These are phyloP conservation scores for Alosa alosa DNA, from an alignment of 2,113 vertebrate genomes.

Conservation along the genomic window DNA sequence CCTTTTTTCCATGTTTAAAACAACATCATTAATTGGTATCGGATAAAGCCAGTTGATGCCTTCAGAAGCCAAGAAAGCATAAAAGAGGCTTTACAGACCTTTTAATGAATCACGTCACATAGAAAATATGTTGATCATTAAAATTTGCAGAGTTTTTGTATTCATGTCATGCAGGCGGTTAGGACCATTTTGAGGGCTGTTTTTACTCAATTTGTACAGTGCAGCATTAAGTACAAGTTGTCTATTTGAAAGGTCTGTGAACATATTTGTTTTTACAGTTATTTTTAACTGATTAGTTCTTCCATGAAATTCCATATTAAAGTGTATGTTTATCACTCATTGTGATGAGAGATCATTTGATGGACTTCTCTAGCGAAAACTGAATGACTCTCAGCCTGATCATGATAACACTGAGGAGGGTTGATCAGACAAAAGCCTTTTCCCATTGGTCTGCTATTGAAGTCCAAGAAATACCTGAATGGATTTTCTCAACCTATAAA, in stretches of 20 bases:
- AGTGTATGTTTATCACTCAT: neutral
- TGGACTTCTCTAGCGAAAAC: neutral
- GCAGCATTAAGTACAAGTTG: neutral
- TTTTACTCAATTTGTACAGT: neutral
- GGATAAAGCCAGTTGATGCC: neutral
- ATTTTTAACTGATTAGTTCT: neutral
- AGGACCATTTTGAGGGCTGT: neutral
- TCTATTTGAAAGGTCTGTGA: neutral
- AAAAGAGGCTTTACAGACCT: neutral
- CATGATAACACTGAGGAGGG: neutral
- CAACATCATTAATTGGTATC: neutral
- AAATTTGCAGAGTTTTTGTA: neutral
- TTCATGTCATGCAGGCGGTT: neutral
- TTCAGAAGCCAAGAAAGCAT: neutral
- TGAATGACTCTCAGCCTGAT: neutral
- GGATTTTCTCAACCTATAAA: neutral
- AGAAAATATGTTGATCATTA: constrained; percentile 3
- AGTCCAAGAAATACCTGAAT: neutral
- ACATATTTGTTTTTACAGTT: neutral
- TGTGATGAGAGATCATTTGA: neutral
- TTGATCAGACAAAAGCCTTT: neutral
- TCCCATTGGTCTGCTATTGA: neutral
- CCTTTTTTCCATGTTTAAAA: neutral
- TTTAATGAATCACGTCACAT: neutral
- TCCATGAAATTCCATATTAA: neutral